Conservation (phyloP, 2,797 vertebrate species). For the Micrastur ruficollis region DNA sequence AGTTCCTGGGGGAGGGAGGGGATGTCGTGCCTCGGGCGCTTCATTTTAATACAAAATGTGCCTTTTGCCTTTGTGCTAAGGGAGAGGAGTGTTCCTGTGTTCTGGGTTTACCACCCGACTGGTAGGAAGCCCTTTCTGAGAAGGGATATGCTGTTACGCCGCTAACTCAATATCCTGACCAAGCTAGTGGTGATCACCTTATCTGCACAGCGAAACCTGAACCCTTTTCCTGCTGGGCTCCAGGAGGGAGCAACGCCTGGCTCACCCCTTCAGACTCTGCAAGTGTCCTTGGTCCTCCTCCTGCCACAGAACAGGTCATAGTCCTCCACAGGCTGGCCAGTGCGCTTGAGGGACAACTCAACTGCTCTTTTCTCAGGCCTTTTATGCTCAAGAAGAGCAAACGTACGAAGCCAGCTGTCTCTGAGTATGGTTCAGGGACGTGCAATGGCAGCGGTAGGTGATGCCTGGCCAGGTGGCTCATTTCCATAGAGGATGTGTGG, state of each 20-base stretch:
- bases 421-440: fast-evolving
- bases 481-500: too few species aligned
- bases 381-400: neutral
- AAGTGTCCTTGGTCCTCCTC: neutral
- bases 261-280: neutral
- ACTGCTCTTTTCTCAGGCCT: neutral
- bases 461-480: neutral
- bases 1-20: neutral
- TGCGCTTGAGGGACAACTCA: neutral
- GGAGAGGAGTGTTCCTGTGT: neutral
- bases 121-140: neutral
- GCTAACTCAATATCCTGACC: neutral
- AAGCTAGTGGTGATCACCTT: neutral
- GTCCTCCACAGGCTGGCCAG: neutral
- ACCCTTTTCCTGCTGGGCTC: neutral
- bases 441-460: neutral
- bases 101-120: neutral
- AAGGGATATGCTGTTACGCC: neutral
- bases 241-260: fast-evolving
- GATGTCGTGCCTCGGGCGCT: neutral
- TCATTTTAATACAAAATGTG: neutral
- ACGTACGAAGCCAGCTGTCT: neutral
- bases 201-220: neutral
- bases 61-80: neutral
- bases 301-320: too few species aligned